These are phyloP conservation scores for Gobio gobio DNA, from an alignment of 2,113 vertebrate species.

Conservation along the genomic window DNA sequence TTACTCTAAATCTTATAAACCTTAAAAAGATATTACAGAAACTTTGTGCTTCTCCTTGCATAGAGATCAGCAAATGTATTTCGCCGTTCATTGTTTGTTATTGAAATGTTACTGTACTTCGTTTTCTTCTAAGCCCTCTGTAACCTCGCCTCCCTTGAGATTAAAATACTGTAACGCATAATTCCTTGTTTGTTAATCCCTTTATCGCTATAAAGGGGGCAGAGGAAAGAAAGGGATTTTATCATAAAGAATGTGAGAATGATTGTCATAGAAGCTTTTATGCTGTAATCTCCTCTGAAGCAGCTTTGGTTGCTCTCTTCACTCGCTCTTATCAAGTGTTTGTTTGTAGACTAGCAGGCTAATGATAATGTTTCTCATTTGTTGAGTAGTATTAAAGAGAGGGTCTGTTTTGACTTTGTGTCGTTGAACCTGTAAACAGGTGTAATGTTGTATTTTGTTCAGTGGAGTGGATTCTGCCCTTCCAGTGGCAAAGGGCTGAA, in stretches of 20 bases:
- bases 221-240: conserved; percentile 26
- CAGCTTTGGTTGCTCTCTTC: conserved; percentile 19
- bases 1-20: neutral
- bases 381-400: neutral
- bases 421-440: neutral
- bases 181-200: conserved; percentile 35
- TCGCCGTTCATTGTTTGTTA: neutral
- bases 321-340: conserved; percentile 17
- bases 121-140: neutral
- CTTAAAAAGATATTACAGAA: neutral
- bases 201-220: conserved; percentile 28
- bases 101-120: conserved; percentile 1
- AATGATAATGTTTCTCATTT: conserved; percentile 42
- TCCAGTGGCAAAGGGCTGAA: neutral
- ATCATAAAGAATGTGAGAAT: conserved; percentile 41
- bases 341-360: conserved; percentile 5
- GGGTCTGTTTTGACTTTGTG: neutral
- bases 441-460: neutral
- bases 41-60: neutral
- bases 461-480: neutral
- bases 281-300: conserved; percentile 19
- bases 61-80: neutral
- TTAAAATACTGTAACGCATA: conserved; percentile 23
- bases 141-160: neutral
- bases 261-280: conserved; percentile 25